phyloP scores from a whole-genome alignment of 2,113 vertebrate genomes.

The Ondatra zibethicus region DNA sequence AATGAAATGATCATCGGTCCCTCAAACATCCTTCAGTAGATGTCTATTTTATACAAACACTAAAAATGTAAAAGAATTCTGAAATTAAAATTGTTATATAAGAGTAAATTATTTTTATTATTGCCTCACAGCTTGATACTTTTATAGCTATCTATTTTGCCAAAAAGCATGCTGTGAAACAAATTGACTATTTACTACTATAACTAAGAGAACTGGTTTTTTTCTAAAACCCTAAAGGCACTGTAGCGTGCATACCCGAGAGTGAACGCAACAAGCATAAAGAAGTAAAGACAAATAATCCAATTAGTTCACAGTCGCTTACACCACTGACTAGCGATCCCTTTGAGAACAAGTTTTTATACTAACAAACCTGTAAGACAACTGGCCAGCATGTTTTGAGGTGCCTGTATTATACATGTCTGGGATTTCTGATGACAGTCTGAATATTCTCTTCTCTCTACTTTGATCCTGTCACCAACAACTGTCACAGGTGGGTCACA shows the following conservation, averaged over 20 bases:
- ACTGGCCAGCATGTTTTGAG: conserved; percentile 67
- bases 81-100: conserved; percentile 72
- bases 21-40: conserved; percentile 29
- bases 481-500: conserved; percentile 40
- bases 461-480: conserved; percentile 76
- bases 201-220: conserved; percentile 72
- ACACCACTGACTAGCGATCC: conserved; percentile 75
- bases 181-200: conserved; percentile 80
- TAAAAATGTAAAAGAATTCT: conserved; percentile 53
- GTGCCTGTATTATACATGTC: conserved; percentile 50
- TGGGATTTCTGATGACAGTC: conserved; percentile 67
- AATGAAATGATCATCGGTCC: conserved; percentile 32
- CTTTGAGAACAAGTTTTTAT: conserved; percentile 76
- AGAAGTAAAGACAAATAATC: conserved; percentile 76
- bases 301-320: conserved; percentile 77
- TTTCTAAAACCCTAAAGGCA: conserved; percentile 64
- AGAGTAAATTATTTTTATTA: conserved; percentile 75
- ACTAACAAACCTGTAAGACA: conserved; percentile 68
- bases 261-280: conserved; percentile 61
- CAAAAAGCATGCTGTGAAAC: conserved; percentile 79
- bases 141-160: conserved; percentile 71
- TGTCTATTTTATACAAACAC: neutral
- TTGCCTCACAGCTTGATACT: conserved; percentile 74
- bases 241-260: conserved; percentile 62
- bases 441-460: conserved; percentile 71